Percentiles rank a stretch among this genome's conserved stretches.
phyloP scores from a whole-genome alignment of 1,140 invertebrate genomes.

The Watersipora subatra region DNA sequence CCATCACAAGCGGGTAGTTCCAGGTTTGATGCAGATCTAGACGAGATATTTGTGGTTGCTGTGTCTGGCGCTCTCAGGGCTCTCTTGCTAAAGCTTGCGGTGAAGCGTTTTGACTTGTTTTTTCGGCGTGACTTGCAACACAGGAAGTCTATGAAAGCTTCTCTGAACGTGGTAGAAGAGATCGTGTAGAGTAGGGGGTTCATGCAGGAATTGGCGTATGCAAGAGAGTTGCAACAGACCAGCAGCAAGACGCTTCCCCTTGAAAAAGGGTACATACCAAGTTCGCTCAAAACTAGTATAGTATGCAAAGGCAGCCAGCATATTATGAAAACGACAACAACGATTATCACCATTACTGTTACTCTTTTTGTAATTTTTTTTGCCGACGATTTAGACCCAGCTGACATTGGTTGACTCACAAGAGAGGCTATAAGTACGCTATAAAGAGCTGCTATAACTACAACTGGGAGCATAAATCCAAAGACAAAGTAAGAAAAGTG shows the following conservation, averaged over 20 bases:
- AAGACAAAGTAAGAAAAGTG: slow-evolving; percentile 41
- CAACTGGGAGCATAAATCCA: slow-evolving; percentile 40
- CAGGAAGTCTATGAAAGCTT: slow-evolving; percentile 60
- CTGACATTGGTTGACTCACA: slow-evolving; percentile 50
- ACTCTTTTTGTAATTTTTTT: slow-evolving; percentile 74
- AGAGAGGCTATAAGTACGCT: slow-evolving; percentile 69
- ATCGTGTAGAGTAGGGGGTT: slow-evolving; percentile 93
- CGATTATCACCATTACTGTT: slow-evolving; percentile 80
- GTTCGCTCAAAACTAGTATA: slow-evolving; percentile 38
- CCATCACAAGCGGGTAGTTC: too few relatives aligned
- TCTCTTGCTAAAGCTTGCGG: too few relatives aligned
- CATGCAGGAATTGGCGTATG: slow-evolving; percentile 86
- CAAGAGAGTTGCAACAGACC: slow-evolving; percentile 74
- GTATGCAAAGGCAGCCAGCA: slow-evolving; percentile 89
- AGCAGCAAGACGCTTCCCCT: slow-evolving; percentile 52
- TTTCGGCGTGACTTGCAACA: too few relatives aligned
- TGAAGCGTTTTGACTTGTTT: too few relatives aligned
- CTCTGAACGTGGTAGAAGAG: slow-evolving; percentile 70
- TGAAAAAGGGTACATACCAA: slow-evolving; percentile 40
- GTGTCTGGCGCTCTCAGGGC: too few relatives aligned
- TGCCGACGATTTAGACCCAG: slow-evolving; percentile 52
- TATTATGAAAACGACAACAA: slow-evolving; percentile 82
- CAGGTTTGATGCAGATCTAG: too few relatives aligned
- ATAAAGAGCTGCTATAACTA: slow-evolving; percentile 75
- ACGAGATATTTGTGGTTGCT: too few relatives aligned